Evolutionary conservation across 2,113 vertebrate genomes (phyloP), one percentile per base, ranked within the genome.

Genomic region (Ploceus nigricollis): DNA sequence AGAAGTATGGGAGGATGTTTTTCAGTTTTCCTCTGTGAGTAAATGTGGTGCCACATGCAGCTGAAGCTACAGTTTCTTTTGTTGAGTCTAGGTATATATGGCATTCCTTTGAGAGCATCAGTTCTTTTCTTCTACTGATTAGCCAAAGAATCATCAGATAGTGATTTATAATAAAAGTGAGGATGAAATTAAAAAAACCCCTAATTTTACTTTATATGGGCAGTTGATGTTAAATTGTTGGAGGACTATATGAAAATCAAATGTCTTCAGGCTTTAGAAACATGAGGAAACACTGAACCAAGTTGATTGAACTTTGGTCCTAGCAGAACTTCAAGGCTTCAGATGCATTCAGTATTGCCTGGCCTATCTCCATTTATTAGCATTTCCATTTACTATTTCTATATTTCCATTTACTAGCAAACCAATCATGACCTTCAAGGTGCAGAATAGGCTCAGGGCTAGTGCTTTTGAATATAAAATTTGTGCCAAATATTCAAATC

Each of bases 401-500:
- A 0, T 33, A 80, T 76, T 91, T 69, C 48, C 40, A 64, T 33
- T 71, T 73, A 72, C 10, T 47, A 68, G 23, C 24, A 58, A 95
- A 94, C 24, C 25, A 23, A 37, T 42, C 18, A 24, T 24, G 54
- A 93, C n/a, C n/a, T 65, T 60, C 53, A 79, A 72, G 78, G 45
- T 0, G 0, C n/a, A 57, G 37, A 72, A 76, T 2, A 75, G 33
- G 54, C 31, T 4, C 20, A 82, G 42, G 18, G 15, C 23, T 64
- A 33, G 14, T 47, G 40, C 25, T 76, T 89, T 61, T 76, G 30
- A 27, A 65, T 11, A 70, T 13, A 17, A 23, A 73, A 4, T 15
- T 57, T 31, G 10, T 53, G 58, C 12, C 25, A 86, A 91, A 85
- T 48, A 51, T 39, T 79, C 42, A 39, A 65, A 69, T 30, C 1